These are phyloP conservation scores for Lithodes maja DNA, from an alignment of 2,888 invertebrate genomes.

Conservation along the genomic window DNA sequence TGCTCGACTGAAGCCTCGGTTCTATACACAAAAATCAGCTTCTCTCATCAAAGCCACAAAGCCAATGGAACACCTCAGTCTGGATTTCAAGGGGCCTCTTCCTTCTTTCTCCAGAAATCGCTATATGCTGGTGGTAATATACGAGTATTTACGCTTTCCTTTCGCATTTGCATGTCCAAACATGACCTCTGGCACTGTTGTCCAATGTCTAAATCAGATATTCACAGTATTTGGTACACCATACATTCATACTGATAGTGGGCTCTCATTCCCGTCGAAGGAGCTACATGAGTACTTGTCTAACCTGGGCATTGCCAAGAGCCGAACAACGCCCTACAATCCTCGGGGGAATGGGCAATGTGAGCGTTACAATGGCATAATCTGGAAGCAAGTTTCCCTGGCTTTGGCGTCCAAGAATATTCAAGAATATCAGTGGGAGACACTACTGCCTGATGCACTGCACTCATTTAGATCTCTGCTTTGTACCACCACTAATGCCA, in stretches of 20 bases:
- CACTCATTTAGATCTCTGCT: conserved; percentile 31
- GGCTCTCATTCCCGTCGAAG: conserved; percentile 10
- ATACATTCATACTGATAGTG: conserved; percentile 35
- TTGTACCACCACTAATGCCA: conserved; percentile 34
- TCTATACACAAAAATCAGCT: background rate
- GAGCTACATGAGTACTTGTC: conserved; percentile 5
- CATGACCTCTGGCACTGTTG: background rate
- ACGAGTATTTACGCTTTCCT: conserved; percentile 8
- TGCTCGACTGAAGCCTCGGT: conserved; percentile 15
- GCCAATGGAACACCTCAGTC: too few species aligned
- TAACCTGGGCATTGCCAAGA: conserved; percentile 4
- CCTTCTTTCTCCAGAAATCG: too few species aligned
- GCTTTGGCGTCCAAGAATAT: conserved; percentile 6
- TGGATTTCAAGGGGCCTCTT: too few species aligned
- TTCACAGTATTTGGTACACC: conserved; percentile 25
- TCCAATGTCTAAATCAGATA: conserved; percentile 5
- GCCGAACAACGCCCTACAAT: conserved; percentile 29
- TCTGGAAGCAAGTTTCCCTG: conserved; percentile 15
- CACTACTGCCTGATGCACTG: background rate
- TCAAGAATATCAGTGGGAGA: conserved; percentile 22
- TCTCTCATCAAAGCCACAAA: too few species aligned
- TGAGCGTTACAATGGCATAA: conserved; percentile 8
- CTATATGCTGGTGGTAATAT: background rate
- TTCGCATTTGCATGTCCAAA: background rate
- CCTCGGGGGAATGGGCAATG: conserved; percentile 23